These are phyloP conservation scores for Cyphomyrus plagiostoma DNA, from an alignment of 2,113 vertebrate genomes.

Conservation along the genomic window DNA sequence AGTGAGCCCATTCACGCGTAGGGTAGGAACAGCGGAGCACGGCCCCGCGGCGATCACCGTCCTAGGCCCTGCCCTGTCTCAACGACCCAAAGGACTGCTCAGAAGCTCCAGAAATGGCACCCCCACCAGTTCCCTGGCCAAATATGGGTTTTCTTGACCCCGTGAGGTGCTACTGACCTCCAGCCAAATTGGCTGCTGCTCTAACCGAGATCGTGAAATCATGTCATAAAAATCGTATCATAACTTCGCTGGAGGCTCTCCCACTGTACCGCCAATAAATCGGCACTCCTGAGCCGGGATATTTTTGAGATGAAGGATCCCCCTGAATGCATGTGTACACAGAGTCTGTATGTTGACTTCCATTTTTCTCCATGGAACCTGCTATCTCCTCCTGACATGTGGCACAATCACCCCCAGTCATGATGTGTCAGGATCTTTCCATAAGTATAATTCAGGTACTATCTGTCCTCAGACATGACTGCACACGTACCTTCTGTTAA, in stretches of 20 bases:
- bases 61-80: neutral
- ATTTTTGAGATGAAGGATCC: neutral
- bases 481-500: neutral
- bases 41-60: neutral
- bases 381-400: neutral
- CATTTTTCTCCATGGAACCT: neutral
- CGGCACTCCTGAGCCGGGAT: neutral
- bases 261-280: neutral
- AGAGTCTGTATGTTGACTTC: neutral
- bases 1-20: neutral
- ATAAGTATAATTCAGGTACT: neutral
- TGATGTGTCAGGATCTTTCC: neutral
- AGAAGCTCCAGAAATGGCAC: neutral
- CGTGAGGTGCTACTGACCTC: neutral
- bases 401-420: neutral
- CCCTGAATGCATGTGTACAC: neutral
- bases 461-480: neutral
- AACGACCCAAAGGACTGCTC: neutral
- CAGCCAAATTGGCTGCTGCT: neutral
- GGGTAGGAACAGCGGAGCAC: too few species aligned
- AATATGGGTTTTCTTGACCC: neutral
- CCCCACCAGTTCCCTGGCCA: neutral
- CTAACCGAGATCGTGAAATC: neutral
- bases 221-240: neutral
- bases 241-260: neutral